Evolutionary conservation across 2,888 invertebrate genomes (phyloP).

Genomic region (Lasioglossum marginatum): DNA sequence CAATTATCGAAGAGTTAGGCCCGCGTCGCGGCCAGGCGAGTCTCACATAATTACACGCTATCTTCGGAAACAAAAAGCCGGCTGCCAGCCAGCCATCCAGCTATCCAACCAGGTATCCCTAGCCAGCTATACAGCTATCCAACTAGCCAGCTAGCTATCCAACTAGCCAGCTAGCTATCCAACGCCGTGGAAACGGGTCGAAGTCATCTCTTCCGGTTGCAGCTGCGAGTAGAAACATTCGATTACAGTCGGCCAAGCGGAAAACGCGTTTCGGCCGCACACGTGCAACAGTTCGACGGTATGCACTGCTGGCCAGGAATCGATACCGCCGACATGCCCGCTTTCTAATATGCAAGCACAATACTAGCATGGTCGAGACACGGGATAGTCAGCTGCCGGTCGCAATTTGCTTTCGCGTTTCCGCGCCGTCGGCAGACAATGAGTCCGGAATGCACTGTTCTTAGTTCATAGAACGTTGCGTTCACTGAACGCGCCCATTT

Average conservation of each 20-base stretch:
- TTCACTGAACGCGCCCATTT: neutral
- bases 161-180: neutral
- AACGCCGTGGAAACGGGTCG: neutral
- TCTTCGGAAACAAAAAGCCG: neutral
- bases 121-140: no score
- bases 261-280: slow-evolving; percentile 48
- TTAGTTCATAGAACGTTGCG: slow-evolving; percentile 15
- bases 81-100: neutral
- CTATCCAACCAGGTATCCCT: no score
- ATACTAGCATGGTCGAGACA: slow-evolving; percentile 41
- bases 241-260: slow-evolving; percentile 47
- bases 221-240: slow-evolving; percentile 40
- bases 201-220: slow-evolving; percentile 36
- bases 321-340: slow-evolving; percentile 64
- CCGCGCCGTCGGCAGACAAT: slow-evolving; percentile 36
- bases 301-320: slow-evolving; percentile 38
- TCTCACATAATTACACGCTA: slow-evolving; percentile 8
- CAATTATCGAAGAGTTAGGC: slow-evolving; percentile 11
- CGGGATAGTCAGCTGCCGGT: slow-evolving; percentile 41
- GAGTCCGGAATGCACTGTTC: slow-evolving; percentile 8
- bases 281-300: slow-evolving; percentile 39
- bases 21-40: neutral
- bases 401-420: slow-evolving; percentile 52
- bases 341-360: slow-evolving; percentile 71
- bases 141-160: no score